Evolutionary conservation across 2,113 vertebrate genomes (phyloP), one percentile per base, ranked within the genome.

Genomic region (Hystrix cristata): DNA sequence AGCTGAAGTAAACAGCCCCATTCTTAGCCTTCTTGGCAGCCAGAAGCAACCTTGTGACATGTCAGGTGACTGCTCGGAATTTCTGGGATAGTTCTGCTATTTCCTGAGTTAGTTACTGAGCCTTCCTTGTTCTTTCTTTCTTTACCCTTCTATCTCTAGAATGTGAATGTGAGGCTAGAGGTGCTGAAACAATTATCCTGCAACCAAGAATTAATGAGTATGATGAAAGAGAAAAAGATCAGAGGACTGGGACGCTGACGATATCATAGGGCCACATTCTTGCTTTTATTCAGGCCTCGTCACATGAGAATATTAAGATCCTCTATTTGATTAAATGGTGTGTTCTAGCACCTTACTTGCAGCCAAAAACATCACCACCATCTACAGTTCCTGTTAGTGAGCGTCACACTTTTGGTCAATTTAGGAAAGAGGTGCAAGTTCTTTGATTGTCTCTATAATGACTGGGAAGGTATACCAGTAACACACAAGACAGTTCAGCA

Each of bases 221-320:
- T 31, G 51, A 60, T 34, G 21, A 91, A 81, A 93, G 38, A 84
- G 29, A 34, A 79, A 84, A 81, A 34, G 21, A 84, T 18, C 80
- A 82, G 25, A 65, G 6, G 29, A 3, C 27, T 87, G 43, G 27
- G 13, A 55, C 72, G 27, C 8, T 64, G 19, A 64, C 62, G 38
- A 27, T 29, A 87, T 87, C 16, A 85, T 48, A 65, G 80, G 29
- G 27, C 11, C 43, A 29, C n/a, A 65, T 79, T 60, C 38, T 29
- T 53, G 27, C 51, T 21, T 84, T 85, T 43, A 53, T 65, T 87
- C 38, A 60, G 46, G 59, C 1, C 51, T 72, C 55, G 64, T 90
- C 74, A 80, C 34, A 55, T 38, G 21, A 93, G n/a, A 95, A 69
- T 83, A 72, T 71, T 87, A 82, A 92, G 86, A 55, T n/a, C 25